Base-by-base conservation (phyloP, 2,113 vertebrate species). In the Anoplopoma fimbria region DNA sequence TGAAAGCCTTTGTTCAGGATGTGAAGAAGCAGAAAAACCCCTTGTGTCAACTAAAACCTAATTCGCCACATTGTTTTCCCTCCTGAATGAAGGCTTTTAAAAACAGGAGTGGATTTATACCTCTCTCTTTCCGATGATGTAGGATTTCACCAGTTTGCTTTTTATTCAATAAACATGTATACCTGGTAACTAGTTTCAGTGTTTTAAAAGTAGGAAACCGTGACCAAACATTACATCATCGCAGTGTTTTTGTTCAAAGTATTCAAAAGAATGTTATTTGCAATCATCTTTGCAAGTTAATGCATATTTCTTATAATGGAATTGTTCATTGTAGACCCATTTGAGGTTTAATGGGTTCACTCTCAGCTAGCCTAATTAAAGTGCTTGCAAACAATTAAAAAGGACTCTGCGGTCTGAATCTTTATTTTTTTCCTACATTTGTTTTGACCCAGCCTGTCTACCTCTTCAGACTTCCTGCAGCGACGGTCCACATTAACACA, bases 401-500 rank as follows among this genome's bases (percentile, higher is more conserved):
- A 45, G 17, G 23, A 2, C 19, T 34, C 21, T 49, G 29, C 6
- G 29, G 34, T 31, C 29, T 82, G 1, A 17, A 10, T 34, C 36
- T 55, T 61, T 1, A 1, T 34, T 4, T 4, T n/a, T 57, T 10
- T 1, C 1, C 40, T 61, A 15, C 19, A 79, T 74, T 55, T 73
- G 7, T 61, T 82, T 34, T 38, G 1, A 13, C 57, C 1, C 8
- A 0, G 42, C 70, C 69, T 9, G 81, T 85, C 51, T 75, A 45
- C 29, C 60, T 75, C 29, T 15, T 51, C 68, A 67, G 72, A 77
- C 58, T 73, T 86, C 71, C 79, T 74, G 51, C 51, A 53, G 36
- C 55, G 60, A 45, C 27, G 21, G 40, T 70, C 85, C 38, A 33
- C 33, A 83, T 58, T 42, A 58, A 57, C 21, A 13, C 31, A 45